Conservation (phyloP, 1,140 invertebrate genomes). For the Holcopasites calliopsidis region DNA sequence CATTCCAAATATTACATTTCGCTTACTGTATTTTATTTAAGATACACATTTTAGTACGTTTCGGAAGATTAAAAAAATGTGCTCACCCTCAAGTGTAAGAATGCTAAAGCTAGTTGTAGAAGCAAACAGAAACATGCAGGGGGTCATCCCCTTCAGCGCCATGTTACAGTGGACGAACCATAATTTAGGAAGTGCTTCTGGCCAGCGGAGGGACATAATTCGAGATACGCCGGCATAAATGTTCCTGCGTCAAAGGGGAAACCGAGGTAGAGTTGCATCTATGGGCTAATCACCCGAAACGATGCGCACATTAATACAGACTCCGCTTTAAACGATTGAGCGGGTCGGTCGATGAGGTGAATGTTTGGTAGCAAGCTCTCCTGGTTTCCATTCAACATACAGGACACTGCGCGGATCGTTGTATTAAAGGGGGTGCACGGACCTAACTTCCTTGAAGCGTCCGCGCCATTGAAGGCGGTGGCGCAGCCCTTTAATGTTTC, state of each 20-base stretch:
- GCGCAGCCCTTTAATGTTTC: background rate
- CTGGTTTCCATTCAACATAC: slow-evolving; percentile 2
- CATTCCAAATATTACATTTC: no score
- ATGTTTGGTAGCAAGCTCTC: slow-evolving; percentile 21
- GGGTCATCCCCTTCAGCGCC: background rate
- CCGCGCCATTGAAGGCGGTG: background rate
- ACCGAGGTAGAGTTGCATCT: background rate
- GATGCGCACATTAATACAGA: slow-evolving; percentile 6
- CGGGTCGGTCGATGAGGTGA: background rate
- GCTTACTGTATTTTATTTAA: no score
- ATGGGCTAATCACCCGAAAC: background rate
- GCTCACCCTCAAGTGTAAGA: no score
- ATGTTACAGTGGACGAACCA: background rate
- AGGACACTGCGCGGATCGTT: background rate
- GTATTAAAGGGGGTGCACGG: background rate
- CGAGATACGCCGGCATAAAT: background rate
- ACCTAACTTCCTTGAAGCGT: background rate
- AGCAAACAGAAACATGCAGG: no score
- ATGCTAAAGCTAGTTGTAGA: no score
- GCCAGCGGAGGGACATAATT: background rate
- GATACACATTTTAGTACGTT: no score
- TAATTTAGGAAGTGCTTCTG: background rate
- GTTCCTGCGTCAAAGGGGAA: background rate
- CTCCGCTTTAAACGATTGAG: slow-evolving; percentile 15
- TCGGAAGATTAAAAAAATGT: no score